Base-by-base conservation (phyloP, 92 coral and sea anemone genomes). In the Nematostella vectensis region DNA sequence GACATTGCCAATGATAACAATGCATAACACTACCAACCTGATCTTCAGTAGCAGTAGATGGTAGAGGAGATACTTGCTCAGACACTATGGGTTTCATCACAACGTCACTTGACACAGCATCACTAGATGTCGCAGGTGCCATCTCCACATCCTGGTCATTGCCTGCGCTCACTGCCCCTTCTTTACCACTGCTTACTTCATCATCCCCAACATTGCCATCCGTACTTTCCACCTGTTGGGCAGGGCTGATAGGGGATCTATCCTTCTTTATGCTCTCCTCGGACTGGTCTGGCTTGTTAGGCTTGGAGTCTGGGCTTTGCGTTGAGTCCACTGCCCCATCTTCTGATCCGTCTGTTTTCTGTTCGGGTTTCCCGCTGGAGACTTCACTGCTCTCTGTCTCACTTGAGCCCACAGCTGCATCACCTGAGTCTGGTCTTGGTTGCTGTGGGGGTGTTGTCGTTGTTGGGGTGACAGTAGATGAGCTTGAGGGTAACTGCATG, bases 401-500 rank as follows among this genome's bases (percentile, higher is more conserved):
- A 55, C 84, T 80, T 17, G 95, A 85, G 8, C 83, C 95, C 33
- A 85, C 95, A 9, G 88, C 83, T 18, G 75, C 67, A 48, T 80
- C 88, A 36, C 70, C 83, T 33, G 78, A 61, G 50, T 83, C 91
- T 72, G 79, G 81, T 38, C 69, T 83, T 43, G 62, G 83, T 28
- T 39, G 29, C 38, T 59, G 37, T 26, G 70, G 29, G 8, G 40
- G 54, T 4, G 79, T 27, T 24, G 65, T 68, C 53, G 54, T 65
- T 50, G 62, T 69, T 28, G n/a, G n/a, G n/a, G 57, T 70, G 2
- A 77, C 61, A 19, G 68, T 74, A 25, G 94, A 85, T 38, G 94
- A 85, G 43, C 94, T 85, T 20, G 94, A 70, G 29, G 94, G 94
- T 15, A 85, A 65, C 54, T 85, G 88, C 16, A 70, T 27, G n/a